These are phyloP conservation scores for Drosophila infuscata DNA, from an alignment of 2,888 invertebrate species.

Conservation along the genomic window DNA sequence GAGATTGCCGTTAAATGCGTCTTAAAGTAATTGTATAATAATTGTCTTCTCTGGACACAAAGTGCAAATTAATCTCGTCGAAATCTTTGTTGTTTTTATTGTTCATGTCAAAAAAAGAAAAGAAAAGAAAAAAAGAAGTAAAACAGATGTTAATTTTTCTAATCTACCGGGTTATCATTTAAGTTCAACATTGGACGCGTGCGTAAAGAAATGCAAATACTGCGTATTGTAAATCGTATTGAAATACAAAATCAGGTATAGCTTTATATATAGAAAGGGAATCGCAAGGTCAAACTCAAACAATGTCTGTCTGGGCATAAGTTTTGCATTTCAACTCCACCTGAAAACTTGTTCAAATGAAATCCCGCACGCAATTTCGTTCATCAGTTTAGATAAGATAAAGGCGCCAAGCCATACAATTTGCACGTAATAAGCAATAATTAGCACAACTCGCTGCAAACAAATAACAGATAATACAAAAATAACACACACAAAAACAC, in stretches of 20 bases:
- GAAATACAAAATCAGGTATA: conserved; percentile 49
- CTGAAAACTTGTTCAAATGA: conserved; percentile 18
- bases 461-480: conserved; percentile 34
- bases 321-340: neutral
- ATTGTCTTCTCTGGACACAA: conserved; percentile 20
- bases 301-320: neutral
- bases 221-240: conserved; percentile 12
- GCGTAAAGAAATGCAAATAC: conserved; percentile 54
- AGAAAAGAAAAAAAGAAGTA: conserved; percentile 6
- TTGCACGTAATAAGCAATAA: conserved; percentile 62
- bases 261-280: conserved; percentile 26
- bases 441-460: conserved; percentile 44
- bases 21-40: conserved; percentile 12
- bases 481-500: conserved; percentile 20
- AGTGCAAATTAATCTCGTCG: conserved; percentile 43
- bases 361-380: conserved; percentile 39
- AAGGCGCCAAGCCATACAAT: conserved; percentile 29
- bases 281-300: conserved; percentile 57
- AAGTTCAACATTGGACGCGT: conserved; percentile 46
- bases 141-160: conserved; percentile 61
- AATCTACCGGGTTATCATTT: conserved; percentile 70
- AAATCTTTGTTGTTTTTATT: conserved; percentile 9
- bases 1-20: conserved; percentile 42
- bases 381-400: conserved; percentile 61
- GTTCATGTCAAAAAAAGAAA: conserved; percentile 18